Conservation (phyloP, 2,888 invertebrate species). For the Muschampia plurimacula region DNA sequence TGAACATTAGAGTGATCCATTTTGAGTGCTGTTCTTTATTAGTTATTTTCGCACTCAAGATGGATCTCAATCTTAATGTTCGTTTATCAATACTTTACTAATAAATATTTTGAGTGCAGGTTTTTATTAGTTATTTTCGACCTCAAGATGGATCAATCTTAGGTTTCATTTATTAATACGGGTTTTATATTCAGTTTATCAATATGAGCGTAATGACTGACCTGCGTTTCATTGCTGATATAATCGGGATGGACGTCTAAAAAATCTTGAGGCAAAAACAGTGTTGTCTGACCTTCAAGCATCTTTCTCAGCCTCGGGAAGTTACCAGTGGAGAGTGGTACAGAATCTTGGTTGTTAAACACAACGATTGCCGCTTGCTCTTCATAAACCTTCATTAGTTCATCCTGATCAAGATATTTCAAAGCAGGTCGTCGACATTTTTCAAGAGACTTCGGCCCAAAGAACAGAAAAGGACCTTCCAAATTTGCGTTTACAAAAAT, state of each 20-base stretch:
- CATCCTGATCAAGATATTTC: slow-evolving; percentile 82
- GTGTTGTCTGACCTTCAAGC: slow-evolving; percentile 78
- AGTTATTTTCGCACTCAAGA: too few species aligned
- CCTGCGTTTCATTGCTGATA: slow-evolving; percentile 87
- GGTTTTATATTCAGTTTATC: background rate
- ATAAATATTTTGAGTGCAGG: too few species aligned
- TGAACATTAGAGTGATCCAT: too few species aligned
- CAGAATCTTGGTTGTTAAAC: slow-evolving; percentile 85
- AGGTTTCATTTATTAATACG: too few species aligned
- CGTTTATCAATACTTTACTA: too few species aligned
- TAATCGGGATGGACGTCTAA: slow-evolving; percentile 86
- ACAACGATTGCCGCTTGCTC: slow-evolving; percentile 86
- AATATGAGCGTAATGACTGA: background rate
- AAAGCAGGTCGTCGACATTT: slow-evolving; percentile 81
- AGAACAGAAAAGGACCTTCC: slow-evolving; percentile 87
- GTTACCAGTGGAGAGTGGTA: slow-evolving; percentile 80
- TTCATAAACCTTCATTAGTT: slow-evolving; percentile 84
- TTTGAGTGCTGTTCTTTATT: too few species aligned
- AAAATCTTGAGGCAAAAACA: slow-evolving; percentile 85
- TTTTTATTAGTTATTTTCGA: too few species aligned
- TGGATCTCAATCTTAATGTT: too few species aligned
- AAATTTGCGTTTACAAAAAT: slow-evolving; percentile 64
- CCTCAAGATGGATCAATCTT: too few species aligned
- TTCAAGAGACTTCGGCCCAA: slow-evolving; percentile 82
- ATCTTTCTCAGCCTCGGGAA: slow-evolving; percentile 85